Conservation (phyloP, 2,797 vertebrate genomes). For the Urocyon cinereoargenteus region DNA sequence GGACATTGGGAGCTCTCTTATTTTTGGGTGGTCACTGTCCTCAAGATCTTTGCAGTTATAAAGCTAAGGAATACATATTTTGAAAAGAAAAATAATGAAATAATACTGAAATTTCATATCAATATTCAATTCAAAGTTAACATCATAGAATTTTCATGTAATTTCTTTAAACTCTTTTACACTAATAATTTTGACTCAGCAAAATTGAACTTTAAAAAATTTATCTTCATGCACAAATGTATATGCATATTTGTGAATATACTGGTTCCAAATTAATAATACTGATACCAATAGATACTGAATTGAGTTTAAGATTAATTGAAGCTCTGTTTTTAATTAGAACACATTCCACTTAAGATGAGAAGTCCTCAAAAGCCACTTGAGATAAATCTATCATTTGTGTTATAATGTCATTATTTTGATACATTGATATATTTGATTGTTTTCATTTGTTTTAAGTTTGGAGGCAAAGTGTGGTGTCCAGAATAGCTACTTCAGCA, state of each 20-base stretch:
- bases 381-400: background rate
- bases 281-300: background rate
- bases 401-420: background rate
- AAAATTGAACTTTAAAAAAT: background rate
- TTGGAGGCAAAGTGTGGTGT: background rate
- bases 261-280: background rate
- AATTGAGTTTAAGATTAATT: conserved; percentile 33
- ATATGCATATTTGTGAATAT: background rate
- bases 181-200: background rate
- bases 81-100: conserved; percentile 20
- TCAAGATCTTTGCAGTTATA: background rate
- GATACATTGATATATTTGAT: background rate
- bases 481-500: background rate
- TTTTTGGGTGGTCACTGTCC: background rate
- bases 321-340: conserved; percentile 12
- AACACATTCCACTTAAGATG: background rate
- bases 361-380: background rate
- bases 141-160: conserved; percentile 13
- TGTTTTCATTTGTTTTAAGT: conserved; percentile 7
- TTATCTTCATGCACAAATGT: background rate
- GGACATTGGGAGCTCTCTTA: background rate
- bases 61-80: background rate
- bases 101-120: background rate
- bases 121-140: conserved; percentile 12
- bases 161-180: background rate